Base-by-base conservation (phyloP, 2,888 invertebrate genomes). In the Epinotia bilunana region DNA sequence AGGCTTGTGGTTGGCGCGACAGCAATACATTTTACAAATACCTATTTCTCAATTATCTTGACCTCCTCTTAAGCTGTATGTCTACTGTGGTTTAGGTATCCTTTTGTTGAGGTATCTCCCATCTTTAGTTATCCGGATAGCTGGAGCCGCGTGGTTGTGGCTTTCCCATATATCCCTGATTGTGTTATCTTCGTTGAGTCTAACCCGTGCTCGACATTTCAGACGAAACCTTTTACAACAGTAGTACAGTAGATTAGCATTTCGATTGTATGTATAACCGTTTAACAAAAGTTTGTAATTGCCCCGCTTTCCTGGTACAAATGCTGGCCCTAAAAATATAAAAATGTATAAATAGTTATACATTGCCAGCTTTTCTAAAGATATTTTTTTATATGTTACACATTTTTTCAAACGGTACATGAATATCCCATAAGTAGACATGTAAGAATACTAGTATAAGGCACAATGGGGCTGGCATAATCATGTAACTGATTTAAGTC, bases 221-320 rank as follows among this genome's bases (percentile, higher is more conserved):
- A 23, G 11, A 1, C 16, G 12, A 20, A 20, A 39, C 39, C 57
- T 68, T 61, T 61, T 72, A 5, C 72, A 72, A 18, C 77, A 77
- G 18, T 72, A 71, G 46, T 68, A 77, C 1, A 60, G 58, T 16
- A 28, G 43, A 9, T 58, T 20, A 12, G 49, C 49, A 11, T 39
- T 62, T 2, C 58, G 28, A 20, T 55, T 77, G 75, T 70, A 75
- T 12, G 77, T 77, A 61, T 20, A 72, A n/a, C 75, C 75, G 69
- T 77, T 61, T 12, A 65, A n/a, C 28, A 73, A 33, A 4, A 72
- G 64, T n/a, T 75, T 43, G 18, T 43, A 72, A 13, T 69, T 77
- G 20, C 72, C 72, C 72, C 49, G 62, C n/a, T 53, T 68, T 20
- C 55, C 67, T 11, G 53, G 64, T 73, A 76, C 67, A 16, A 73